Conservation (phyloP, 92 coral and sea anemone species). For the Porites lobata region DNA sequence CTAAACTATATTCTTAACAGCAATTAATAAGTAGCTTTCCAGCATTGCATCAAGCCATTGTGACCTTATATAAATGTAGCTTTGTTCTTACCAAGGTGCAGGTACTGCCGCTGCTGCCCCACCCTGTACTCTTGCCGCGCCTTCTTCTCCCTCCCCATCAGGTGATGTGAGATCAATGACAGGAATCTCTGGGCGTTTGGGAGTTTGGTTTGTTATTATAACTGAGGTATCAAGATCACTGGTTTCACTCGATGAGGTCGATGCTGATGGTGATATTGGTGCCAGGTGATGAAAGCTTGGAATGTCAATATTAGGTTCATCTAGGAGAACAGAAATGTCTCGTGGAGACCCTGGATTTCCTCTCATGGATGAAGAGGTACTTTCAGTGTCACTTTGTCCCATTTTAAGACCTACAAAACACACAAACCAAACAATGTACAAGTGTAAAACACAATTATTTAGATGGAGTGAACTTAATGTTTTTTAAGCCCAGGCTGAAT, state of each 20-base stretch:
- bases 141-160: conserved; percentile 71
- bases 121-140: conserved; percentile 32
- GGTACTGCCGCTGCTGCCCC: conserved; percentile 5
- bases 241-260: conserved; percentile 83
- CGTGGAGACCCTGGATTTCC: conserved; percentile 93
- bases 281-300: conserved; percentile 57
- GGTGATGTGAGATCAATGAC: conserved; percentile 95
- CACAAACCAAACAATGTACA: neutral
- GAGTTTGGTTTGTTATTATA: conserved; percentile 67
- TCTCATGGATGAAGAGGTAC: conserved; percentile 89
- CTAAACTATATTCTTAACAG: too few species aligned
- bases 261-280: conserved; percentile 72
- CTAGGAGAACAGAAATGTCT: conserved; percentile 79
- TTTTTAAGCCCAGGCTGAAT: too few species aligned
- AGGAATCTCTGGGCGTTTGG: conserved; percentile 85
- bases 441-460: too few species aligned
- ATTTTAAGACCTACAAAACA: conserved; percentile 37
- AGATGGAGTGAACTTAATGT: too few species aligned
- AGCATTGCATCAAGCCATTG: too few species aligned
- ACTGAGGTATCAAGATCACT: conserved; percentile 81
- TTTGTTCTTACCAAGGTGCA: conserved; percentile 33
- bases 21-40: too few species aligned
- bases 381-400: conserved; percentile 97
- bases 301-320: conserved; percentile 66
- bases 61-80: too few species aligned